These are phyloP conservation scores for Tetragnatha versicolor DNA, from an alignment of 1,140 invertebrate genomes.

Conservation along the genomic window DNA sequence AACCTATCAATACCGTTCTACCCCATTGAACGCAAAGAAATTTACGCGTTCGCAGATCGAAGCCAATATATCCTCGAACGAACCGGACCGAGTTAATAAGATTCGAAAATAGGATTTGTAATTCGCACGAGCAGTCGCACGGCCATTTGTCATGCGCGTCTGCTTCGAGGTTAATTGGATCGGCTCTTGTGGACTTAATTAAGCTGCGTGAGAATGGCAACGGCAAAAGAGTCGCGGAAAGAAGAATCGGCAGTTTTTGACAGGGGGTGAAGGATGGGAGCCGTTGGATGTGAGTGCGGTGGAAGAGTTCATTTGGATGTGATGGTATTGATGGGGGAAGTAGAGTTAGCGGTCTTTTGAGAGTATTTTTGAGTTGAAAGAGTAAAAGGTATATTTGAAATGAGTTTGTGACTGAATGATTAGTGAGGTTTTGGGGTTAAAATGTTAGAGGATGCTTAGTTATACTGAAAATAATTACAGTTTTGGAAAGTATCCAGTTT, in stretches of 20 bases:
- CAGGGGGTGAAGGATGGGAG: not conserved
- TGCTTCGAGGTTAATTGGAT: slow-evolving; percentile 2
- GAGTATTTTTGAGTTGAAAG: too few species aligned
- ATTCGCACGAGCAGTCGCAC: not conserved
- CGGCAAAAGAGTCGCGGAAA: not conserved
- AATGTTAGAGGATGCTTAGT: too few species aligned
- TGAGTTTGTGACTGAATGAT: too few species aligned
- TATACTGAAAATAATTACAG: too few species aligned
- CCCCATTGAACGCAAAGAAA: not conserved
- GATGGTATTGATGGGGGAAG: too few species aligned
- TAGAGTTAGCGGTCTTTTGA: too few species aligned
- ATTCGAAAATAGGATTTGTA: not conserved
- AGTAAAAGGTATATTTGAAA: too few species aligned
- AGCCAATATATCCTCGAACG: not conserved
- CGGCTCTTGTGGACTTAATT: slow-evolving; percentile 8
- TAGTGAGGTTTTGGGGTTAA: too few species aligned
- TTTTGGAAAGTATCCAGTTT: too few species aligned
- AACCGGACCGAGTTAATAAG: slow-evolving; percentile 17
- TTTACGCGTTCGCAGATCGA: not conserved
- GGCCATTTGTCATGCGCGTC: slow-evolving; percentile 5
- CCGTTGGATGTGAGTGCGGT: too few species aligned
- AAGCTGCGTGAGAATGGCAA: not conserved
- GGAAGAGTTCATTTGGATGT: too few species aligned
- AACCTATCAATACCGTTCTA: too few species aligned
- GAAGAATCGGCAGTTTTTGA: not conserved